Evolutionary conservation across 1,140 invertebrate species (phyloP), one percentile per base, ranked within the genome.

Genomic region (Microplitis demolitor): DNA sequence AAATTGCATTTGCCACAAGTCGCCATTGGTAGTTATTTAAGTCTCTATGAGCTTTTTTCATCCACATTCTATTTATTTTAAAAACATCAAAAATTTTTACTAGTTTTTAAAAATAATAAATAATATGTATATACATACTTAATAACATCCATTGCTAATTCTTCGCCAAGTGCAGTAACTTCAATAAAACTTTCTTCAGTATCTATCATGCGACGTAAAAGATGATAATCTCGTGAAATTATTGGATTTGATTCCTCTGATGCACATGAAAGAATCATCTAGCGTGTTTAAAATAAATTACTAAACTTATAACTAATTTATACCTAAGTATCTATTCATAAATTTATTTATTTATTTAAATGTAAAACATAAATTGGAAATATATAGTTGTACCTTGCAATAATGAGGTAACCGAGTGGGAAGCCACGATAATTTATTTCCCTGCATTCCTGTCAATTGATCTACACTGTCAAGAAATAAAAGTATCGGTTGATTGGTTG

Each of bases 341-440:
- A n/a, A n/a, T n/a, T n/a, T n/a, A 24, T 24, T 24, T 24, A 24
- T 24, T 24, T 24, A 24, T 24, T 24, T 24, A 24, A 24, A 24
- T 24, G 24, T 24, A 24, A 24, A 54, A 69, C 13, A 35, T 13
- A 45, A 14, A 61, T 71, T 54, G 14, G 5, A 16, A 37, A 14
- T n/a, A n/a, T 14, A 77, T 24, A 34, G 77, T 71, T 87, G 24
- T 83, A 97, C 93, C 90, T 98, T 98, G 78, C 97, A 98, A 87
- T 98, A 89, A 0, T 90, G 87, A 0, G 98, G 97, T 24, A 99
- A 86, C 71, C 93, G 90, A 0, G 96, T 96, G 0, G 97, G 98
- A 78, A 99, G 88, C 98, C 98, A 99, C 0, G 97, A 96, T 50
- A 99, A 91, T 85, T 98, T 97, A 83, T 98, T 98, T 45, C 96